Evolutionary conservation across 2,888 invertebrate genomes (phyloP).

Genomic region (Atethmia centrago): DNA sequence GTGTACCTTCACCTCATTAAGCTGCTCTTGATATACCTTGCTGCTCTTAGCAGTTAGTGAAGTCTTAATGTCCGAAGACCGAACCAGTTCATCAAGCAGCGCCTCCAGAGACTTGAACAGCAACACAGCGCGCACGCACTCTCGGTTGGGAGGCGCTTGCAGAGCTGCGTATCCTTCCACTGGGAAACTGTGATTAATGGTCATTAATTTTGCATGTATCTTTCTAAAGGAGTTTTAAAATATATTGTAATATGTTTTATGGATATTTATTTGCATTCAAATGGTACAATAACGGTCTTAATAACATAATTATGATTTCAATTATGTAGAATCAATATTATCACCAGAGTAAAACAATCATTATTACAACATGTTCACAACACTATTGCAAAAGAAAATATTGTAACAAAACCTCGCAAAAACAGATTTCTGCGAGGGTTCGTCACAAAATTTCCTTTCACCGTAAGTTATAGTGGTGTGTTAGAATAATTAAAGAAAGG

Average conservation of each 20-base stretch:
- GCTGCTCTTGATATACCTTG: conserved; percentile 74
- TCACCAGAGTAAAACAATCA: no score
- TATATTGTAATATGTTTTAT: neutral
- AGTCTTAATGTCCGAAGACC: conserved; percentile 74
- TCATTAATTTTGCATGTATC: neutral
- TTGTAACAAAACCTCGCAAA: no score
- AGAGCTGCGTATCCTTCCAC: conserved; percentile 92
- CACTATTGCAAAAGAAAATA: no score
- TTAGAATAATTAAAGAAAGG: no score
- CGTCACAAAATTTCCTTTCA: no score
- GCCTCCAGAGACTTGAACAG: conserved; percentile 83
- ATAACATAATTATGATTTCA: no score
- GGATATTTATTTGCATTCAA: neutral
- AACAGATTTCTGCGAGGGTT: no score
- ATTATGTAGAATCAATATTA: no score
- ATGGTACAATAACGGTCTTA: neutral
- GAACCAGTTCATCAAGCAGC: conserved; percentile 79
- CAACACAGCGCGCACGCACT: conserved; percentile 78
- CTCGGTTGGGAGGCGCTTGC: conserved; percentile 88
- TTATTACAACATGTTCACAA: no score
- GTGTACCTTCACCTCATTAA: neutral
- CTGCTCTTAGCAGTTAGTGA: conserved; percentile 77
- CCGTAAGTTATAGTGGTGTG: no score
- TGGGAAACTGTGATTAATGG: conserved; percentile 90
- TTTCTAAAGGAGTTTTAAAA: neutral